Conservation (phyloP, 2,113 vertebrate species). For the Sterrhoptilus dennistouni region DNA sequence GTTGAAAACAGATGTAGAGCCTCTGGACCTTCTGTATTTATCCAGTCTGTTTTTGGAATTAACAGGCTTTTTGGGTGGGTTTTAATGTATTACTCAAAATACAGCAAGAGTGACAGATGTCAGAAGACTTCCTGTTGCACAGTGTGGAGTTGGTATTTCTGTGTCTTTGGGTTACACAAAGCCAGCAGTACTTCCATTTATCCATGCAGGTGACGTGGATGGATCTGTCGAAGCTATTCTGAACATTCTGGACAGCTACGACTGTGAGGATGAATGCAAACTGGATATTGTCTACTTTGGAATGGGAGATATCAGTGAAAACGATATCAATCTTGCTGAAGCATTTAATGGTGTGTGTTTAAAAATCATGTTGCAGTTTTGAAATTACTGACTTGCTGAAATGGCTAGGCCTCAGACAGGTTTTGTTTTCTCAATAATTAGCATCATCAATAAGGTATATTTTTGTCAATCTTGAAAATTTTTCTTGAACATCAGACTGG, state of each 20-base stretch:
- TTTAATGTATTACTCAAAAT: background rate
- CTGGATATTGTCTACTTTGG: constrained; percentile 89
- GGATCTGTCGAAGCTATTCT: constrained; percentile 92
- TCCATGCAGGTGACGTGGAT: constrained; percentile 86
- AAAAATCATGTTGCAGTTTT: background rate
- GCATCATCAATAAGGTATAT: background rate
- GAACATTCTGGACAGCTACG: constrained; percentile 85
- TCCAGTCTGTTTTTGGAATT: background rate
- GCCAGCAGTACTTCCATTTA: background rate
- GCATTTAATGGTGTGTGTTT: constrained; percentile 77
- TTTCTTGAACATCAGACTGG: background rate
- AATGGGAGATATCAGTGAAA: constrained; percentile 90
- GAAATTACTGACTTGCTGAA: background rate
- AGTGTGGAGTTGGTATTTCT: background rate
- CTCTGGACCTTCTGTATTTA: background rate
- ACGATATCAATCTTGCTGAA: constrained; percentile 87
- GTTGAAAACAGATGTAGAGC: background rate
- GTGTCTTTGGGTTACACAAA: background rate
- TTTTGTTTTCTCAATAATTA: background rate
- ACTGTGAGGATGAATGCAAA: constrained; percentile 84
- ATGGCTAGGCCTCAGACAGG: background rate
- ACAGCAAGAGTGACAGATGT: background rate
- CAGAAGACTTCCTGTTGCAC: background rate
- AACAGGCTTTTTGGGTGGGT: background rate
- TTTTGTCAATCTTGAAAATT: background rate